Evolutionary conservation across 2,888 invertebrate species (phyloP).

Genomic region (Melieria crassipennis): DNA sequence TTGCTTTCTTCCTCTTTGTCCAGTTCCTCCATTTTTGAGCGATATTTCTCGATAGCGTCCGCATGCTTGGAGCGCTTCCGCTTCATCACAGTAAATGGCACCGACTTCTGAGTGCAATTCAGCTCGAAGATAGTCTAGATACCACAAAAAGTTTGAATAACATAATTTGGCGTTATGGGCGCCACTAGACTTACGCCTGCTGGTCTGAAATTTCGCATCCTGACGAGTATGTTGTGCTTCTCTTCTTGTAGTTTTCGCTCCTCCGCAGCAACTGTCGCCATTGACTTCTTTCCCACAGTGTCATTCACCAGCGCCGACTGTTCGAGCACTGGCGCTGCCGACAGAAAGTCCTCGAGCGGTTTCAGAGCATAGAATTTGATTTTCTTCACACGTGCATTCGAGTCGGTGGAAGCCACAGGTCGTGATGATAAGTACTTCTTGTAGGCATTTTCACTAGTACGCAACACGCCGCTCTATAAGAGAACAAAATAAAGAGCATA

Average conservation of each 20-base stretch:
- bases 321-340: slow-evolving; percentile 56
- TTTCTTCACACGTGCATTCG: slow-evolving; percentile 85
- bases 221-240: slow-evolving; percentile 60
- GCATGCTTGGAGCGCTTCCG: slow-evolving; percentile 81
- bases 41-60: slow-evolving; percentile 67
- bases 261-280: slow-evolving; percentile 49
- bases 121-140: slow-evolving; percentile 88
- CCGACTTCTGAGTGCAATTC: slow-evolving; percentile 81
- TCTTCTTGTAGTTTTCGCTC: slow-evolving; percentile 57
- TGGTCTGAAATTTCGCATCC: slow-evolving; percentile 62
- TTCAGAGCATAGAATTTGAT: slow-evolving; percentile 74
- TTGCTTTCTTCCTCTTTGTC: slow-evolving; percentile 55
- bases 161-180: neutral
- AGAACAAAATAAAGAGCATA: neutral
- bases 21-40: slow-evolving; percentile 57
- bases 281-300: slow-evolving; percentile 69
- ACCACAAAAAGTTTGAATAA: neutral
- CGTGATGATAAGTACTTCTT: slow-evolving; percentile 89
- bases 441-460: slow-evolving; percentile 88
- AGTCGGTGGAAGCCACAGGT: slow-evolving; percentile 88
- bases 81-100: slow-evolving; percentile 86
- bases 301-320: slow-evolving; percentile 63
- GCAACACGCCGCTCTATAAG: slow-evolving; percentile 71
- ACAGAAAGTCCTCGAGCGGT: slow-evolving; percentile 60
- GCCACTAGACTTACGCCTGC: slow-evolving; percentile 54